phyloP scores from a whole-genome alignment of 1,140 invertebrate genomes.

The Diorhabda carinulata region DNA sequence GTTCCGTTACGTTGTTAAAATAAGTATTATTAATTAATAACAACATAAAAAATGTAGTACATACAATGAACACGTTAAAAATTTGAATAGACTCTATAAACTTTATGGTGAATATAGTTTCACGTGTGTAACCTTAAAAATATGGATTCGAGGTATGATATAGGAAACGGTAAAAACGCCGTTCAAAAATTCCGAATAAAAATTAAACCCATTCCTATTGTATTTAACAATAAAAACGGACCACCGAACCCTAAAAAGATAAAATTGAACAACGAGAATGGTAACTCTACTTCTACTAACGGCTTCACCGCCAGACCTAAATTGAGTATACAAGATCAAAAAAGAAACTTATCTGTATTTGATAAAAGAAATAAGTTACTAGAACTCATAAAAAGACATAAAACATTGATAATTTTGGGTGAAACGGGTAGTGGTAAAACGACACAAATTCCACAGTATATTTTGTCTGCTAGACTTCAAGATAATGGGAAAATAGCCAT shows the following conservation, averaged over 20 bases:
- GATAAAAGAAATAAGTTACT: conserved; percentile 53
- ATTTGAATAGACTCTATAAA: no score
- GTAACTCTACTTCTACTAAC: conserved; percentile 20
- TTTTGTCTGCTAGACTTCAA: conserved; percentile 58
- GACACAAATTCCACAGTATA: conserved; percentile 83
- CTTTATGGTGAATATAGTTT: neutral
- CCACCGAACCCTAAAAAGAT: conserved; percentile 35
- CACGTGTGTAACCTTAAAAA: conserved; percentile 12
- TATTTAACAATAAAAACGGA: conserved; percentile 37
- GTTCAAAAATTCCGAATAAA: conserved; percentile 36
- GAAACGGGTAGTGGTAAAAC: conserved; percentile 90
- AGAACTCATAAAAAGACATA: conserved; percentile 53
- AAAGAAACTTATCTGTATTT: conserved; percentile 53
- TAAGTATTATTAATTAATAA: no score
- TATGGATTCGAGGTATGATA: conserved; percentile 36
- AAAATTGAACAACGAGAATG: conserved; percentile 30
- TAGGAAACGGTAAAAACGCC: conserved; percentile 26
- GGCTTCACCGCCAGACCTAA: conserved; percentile 34
- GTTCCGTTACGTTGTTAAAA: no score
- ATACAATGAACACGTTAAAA: no score
- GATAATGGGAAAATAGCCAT: conserved; percentile 65
- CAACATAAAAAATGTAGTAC: no score
- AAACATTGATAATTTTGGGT: conserved; percentile 75
- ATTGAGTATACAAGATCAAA: conserved; percentile 50
- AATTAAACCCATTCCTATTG: conserved; percentile 36